Evolutionary conservation across 2,797 vertebrate genomes (phyloP).

Genomic region (Babyrousa celebensis): DNA sequence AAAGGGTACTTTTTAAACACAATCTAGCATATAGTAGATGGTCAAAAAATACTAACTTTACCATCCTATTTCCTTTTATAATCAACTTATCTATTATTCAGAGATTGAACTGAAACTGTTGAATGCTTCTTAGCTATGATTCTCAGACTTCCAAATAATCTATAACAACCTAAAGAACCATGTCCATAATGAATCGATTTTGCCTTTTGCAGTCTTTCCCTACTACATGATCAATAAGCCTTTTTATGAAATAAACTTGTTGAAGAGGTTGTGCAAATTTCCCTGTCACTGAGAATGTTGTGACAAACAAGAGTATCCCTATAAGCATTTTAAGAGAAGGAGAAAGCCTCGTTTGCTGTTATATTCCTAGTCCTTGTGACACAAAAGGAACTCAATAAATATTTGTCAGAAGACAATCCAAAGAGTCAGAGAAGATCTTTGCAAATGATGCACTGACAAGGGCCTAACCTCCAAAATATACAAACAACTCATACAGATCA

Average conservation of each 20-base stretch:
- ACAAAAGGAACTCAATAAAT: not conserved
- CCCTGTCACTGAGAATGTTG: not conserved
- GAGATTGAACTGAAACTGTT: not conserved
- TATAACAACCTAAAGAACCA: not conserved
- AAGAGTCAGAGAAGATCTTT: too few species aligned
- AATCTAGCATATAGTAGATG: not conserved
- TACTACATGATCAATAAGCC: not conserved
- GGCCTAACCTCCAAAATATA: too few species aligned
- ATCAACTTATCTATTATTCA: not conserved
- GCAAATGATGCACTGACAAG: too few species aligned
- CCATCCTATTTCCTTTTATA: slow-evolving; percentile 34
- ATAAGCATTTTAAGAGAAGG: not conserved
- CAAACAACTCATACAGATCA: too few species aligned
- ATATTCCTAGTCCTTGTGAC: not conserved
- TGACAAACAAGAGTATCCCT: not conserved
- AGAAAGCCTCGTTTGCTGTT: not conserved
- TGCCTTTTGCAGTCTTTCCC: not conserved
- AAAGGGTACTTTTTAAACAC: not conserved
- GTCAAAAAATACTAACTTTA: not conserved
- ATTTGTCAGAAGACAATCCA: not conserved
- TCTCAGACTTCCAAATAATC: not conserved
- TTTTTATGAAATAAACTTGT: slow-evolving; percentile 37
- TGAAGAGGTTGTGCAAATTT: not conserved
- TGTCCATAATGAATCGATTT: not conserved
- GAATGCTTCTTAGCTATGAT: not conserved